A percentile compares a stretch with the other conserved stretches of the same genome.
These are phyloP conservation scores for Smittia aterrima DNA, from an alignment of 2,888 invertebrate genomes.

Conservation along the genomic window DNA sequence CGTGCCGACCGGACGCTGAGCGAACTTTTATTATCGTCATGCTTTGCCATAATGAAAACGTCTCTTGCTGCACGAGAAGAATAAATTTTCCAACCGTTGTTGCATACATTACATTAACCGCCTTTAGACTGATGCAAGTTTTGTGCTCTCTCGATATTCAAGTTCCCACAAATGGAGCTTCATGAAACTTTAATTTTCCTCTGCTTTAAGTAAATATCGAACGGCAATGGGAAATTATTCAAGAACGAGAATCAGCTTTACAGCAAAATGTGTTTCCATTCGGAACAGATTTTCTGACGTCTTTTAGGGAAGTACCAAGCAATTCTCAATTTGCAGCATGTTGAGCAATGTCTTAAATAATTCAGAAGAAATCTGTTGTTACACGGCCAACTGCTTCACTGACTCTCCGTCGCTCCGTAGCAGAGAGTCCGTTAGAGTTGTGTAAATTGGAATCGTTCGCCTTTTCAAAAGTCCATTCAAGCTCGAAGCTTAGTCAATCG, in stretches of 20 bases:
- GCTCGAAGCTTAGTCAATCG: not conserved
- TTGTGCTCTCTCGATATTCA: not conserved
- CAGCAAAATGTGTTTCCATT: not conserved
- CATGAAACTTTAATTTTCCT: conserved; percentile 37
- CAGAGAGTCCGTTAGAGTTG: not conserved
- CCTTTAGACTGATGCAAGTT: conserved; percentile 31
- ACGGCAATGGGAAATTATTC: conserved; percentile 23
- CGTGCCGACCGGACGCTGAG: not conserved
- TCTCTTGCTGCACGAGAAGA: not conserved
- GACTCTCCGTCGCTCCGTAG: too few relatives aligned
- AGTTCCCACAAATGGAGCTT: conserved; percentile 36
- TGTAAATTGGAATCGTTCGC: not conserved
- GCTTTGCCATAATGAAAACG: not conserved
- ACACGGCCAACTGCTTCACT: not conserved
- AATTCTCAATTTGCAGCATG: not conserved
- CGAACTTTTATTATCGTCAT: not conserved
- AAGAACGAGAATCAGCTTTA: not conserved
- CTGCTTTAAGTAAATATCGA: conserved; percentile 13
- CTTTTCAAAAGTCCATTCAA: not conserved
- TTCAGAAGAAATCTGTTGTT: not conserved
- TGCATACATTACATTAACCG: conserved; percentile 33
- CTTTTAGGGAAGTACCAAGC: not conserved
- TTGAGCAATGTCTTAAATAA: not conserved
- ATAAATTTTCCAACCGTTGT: conserved; percentile 22
- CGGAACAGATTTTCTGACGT: not conserved